These are phyloP conservation scores for Drosophila fuyamai DNA, from an alignment of 1,140 invertebrate species.

Conservation along the genomic window DNA sequence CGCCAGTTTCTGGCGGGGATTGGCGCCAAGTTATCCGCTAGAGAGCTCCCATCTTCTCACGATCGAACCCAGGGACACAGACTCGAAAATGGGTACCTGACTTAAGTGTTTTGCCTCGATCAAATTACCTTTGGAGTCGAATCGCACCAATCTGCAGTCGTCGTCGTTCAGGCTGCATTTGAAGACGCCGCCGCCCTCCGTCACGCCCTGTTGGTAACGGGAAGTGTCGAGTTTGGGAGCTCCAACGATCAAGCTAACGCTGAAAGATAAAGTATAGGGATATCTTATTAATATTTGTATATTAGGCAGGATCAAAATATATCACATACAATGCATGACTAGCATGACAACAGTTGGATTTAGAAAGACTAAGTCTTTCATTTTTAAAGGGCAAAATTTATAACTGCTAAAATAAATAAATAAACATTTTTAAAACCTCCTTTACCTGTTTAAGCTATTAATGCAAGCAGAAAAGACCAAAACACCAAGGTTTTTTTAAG, in stretches of 20 bases:
- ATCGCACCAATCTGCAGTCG: slow-evolving; percentile 89
- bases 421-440: no score
- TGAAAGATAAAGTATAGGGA: slow-evolving; percentile 22
- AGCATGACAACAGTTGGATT: no score
- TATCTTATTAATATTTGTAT: no score
- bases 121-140: slow-evolving; percentile 90
- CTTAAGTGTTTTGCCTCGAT: neutral
- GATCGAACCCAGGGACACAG: neutral
- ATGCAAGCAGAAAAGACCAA: no score
- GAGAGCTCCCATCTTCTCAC: neutral
- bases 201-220: slow-evolving; percentile 86
- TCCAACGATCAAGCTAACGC: slow-evolving; percentile 91
- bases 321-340: no score
- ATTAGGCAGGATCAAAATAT: neutral
- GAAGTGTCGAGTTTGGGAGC: slow-evolving; percentile 91
- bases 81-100: neutral
- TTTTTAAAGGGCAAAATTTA: no score
- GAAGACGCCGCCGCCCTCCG: slow-evolving; percentile 91
- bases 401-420: no score
- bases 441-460: no score
- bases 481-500: no score
- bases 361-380: no score
- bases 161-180: slow-evolving; percentile 88
- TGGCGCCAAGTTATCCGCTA: slow-evolving; percentile 49
- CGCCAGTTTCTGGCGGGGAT: slow-evolving; percentile 24